Evolutionary conservation across 2,113 vertebrate species (phyloP).

Genomic region (Corapipo altera): DNA sequence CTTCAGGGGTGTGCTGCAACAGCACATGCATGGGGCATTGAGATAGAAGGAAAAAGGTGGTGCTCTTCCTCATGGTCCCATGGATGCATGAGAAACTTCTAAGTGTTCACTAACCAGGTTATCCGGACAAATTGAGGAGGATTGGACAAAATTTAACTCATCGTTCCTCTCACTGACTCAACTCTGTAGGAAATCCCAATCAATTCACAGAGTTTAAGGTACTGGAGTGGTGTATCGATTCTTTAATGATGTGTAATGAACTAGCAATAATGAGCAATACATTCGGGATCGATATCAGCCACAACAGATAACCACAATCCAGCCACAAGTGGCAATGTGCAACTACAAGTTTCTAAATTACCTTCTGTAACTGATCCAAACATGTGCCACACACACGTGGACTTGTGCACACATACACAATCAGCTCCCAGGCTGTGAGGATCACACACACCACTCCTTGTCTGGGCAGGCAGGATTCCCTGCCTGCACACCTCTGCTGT

Average conservation of each 20-base stretch:
- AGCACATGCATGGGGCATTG: rapidly evolving
- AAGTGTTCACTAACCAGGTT: background rate
- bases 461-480: rapidly evolving
- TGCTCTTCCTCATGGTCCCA: background rate
- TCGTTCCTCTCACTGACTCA: background rate
- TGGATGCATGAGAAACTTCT: background rate
- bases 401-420: background rate
- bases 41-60: background rate
- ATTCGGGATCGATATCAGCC: background rate
- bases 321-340: background rate
- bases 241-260: background rate
- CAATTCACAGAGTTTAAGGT: background rate
- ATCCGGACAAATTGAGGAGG: background rate
- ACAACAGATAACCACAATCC: background rate
- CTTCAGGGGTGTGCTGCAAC: background rate
- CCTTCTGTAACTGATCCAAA: background rate
- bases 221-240: background rate
- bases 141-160: background rate
- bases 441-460: rapidly evolving
- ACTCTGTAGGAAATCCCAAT: background rate
- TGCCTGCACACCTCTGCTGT: background rate
- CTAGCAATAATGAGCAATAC: background rate
- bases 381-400: background rate
- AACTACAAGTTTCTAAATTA: background rate
- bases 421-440: background rate